Base-by-base conservation (phyloP, 2,888 invertebrate genomes). In the Cheilosia pagana region DNA sequence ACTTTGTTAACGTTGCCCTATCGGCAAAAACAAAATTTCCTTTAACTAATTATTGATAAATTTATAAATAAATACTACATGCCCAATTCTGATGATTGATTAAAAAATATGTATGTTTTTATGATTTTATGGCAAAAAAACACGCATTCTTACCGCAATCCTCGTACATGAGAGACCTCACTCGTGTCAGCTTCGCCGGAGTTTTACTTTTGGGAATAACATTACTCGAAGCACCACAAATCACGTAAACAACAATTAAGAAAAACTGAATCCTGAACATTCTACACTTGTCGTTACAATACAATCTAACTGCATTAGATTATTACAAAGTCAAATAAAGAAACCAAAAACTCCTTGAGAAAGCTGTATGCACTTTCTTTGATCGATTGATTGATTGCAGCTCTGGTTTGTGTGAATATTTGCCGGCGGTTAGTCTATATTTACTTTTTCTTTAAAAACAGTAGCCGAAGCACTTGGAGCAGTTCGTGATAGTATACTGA, bases 401-500 rank as follows among this genome's bases (percentile, higher is more conserved):
- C 25, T 23, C 25, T 23, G 21, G 12, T 53, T 53, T 53, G 41
- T 39, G 35, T 10, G 50, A n/a, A 19, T 63, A 35, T 65, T 28
- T 50, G 12, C 35, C n/a, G 31, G 12, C 59, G 50, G 16, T 25
- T 10, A 28, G 52, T 65, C 60, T 10, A 21, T 78, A 50, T 50
- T 55, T 57, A 35, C 25, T 67, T 72, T 59, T 35, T 67, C 25
- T 55, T 65, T 14, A 12, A 78, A 78, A 67, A 78, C 78, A 52
- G 63, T 60, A 75, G 70, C 65, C 79, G 83, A 85, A 53, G 83
- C 57, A 85, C 75, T 85, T 79, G 19, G 31, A 55, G 60, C 83
- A 70, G 70, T 85, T 75, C 45, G 79, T 75, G 65, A 60, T 45
- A 70, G 65, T 65, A 75, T 70, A 79, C 83, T 85, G 83, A 85